Percentiles rank a stretch among this genome's conserved stretches.
phyloP scores from a whole-genome alignment of 1,140 invertebrate genomes.

The Phortica variegata region DNA sequence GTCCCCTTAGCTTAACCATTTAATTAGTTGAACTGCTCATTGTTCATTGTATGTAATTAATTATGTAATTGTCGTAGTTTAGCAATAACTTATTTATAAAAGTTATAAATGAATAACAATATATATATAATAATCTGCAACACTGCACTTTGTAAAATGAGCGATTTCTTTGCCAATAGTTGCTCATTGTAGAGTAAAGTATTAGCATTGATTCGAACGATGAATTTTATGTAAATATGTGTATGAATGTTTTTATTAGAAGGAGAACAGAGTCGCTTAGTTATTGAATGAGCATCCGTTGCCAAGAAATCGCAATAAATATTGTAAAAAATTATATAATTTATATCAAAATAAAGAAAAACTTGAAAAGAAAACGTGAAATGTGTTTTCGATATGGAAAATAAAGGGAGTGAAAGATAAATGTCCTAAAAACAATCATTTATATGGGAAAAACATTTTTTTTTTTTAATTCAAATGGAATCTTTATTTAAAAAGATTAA shows the following conservation, averaged over 20 bases:
- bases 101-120: conserved; percentile 12
- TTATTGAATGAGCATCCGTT: conserved; percentile 43
- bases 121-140: conserved; percentile 2
- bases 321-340: conserved; percentile 1
- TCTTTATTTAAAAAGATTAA: not conserved
- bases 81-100: conserved; percentile 9
- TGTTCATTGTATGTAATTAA: not conserved
- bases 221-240: not conserved
- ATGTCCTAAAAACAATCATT: conserved; percentile 14
- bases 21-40: too few relatives aligned
- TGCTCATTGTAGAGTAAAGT: conserved; percentile 34
- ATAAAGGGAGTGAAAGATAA: too few relatives aligned
- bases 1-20: conserved; percentile 1
- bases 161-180: conserved; percentile 48
- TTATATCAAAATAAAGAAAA: conserved; percentile 17
- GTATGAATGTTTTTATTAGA: too few relatives aligned
- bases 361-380: conserved; percentile 5
- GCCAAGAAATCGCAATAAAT: conserved; percentile 28
- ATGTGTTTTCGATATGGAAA: conserved; percentile 17
- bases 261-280: too few relatives aligned
- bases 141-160: conserved; percentile 1
- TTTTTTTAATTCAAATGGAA: not conserved
- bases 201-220: not conserved
- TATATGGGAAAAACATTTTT: conserved; percentile 5
- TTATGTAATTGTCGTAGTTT: too few relatives aligned